A percentile compares a stretch with the other conserved stretches of the same genome.
Conservation (phyloP, 2,888 invertebrate species). For the Lycophotia porphyrea region DNA sequence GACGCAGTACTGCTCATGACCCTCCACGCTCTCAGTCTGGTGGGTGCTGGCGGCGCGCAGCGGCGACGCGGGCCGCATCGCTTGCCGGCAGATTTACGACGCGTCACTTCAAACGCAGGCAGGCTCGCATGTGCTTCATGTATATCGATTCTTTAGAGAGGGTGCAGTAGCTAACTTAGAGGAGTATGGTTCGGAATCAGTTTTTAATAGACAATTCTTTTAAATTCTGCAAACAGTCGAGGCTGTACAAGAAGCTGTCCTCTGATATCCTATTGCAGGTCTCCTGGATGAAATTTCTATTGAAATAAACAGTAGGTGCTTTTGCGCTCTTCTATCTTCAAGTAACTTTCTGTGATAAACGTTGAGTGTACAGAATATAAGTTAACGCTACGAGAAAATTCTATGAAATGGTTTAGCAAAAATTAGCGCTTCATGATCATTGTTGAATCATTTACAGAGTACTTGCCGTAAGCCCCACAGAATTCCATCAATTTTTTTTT, state of each 20-base stretch:
- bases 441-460: background rate
- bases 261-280: background rate
- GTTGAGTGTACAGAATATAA: background rate
- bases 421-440: background rate
- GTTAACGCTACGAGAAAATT: background rate
- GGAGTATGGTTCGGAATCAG: background rate
- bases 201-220: background rate
- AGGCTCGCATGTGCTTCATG: background rate
- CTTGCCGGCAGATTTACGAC: constrained; percentile 67
- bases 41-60: constrained; percentile 25
- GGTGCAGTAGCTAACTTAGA: background rate
- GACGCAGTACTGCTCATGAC: constrained; percentile 1
- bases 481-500: background rate
- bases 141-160: background rate
- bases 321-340: background rate
- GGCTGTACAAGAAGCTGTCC: background rate
- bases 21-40: background rate
- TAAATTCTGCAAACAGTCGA: background rate
- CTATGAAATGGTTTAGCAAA: background rate
- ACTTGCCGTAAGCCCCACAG: background rate
- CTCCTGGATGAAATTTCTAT: background rate
- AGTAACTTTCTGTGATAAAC: background rate
- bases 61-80: constrained; percentile 47
- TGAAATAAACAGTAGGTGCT: background rate
- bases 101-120: constrained; percentile 66